These are phyloP conservation scores for Orchesella flavescens DNA, from an alignment of 2,888 invertebrate species.

Conservation along the genomic window DNA sequence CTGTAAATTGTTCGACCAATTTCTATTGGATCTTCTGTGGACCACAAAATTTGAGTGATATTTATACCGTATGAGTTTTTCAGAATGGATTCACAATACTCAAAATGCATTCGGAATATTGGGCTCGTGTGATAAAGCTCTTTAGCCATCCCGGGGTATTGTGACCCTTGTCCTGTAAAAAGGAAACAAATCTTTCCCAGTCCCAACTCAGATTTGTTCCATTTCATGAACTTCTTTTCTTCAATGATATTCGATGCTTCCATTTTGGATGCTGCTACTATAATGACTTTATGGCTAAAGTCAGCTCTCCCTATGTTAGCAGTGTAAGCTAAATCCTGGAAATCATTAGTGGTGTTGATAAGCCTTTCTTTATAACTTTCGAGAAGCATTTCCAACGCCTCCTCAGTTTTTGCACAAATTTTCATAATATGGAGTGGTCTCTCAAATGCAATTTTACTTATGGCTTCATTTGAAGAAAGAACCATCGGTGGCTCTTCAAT, in stretches of 20 bases:
- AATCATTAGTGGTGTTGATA: background rate
- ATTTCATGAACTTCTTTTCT: background rate
- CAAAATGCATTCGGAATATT: constrained; percentile 35
- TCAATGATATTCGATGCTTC: background rate
- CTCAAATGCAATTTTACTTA: too few species aligned
- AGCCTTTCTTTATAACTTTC: too few species aligned
- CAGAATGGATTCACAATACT: constrained; percentile 26
- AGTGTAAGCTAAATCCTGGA: background rate
- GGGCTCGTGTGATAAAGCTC: constrained; percentile 39
- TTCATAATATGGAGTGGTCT: background rate
- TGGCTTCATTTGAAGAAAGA: background rate
- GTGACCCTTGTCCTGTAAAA: background rate
- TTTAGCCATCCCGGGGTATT: background rate
- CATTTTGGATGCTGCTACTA: background rate
- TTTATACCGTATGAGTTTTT: constrained; percentile 2
- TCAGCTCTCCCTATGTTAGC: background rate
- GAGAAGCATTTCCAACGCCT: background rate
- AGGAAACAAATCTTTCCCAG: background rate
- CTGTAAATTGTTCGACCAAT: constrained; percentile 17
- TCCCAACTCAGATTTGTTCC: background rate
- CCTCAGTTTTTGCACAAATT: constrained; percentile 19
- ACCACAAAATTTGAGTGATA: constrained; percentile 31
- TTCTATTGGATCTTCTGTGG: background rate
- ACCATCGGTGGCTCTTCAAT: constrained; percentile 5
- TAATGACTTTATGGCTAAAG: background rate